Evolutionary conservation across 2,888 invertebrate genomes (phyloP).

Genomic region (Zonitis immaculata): DNA sequence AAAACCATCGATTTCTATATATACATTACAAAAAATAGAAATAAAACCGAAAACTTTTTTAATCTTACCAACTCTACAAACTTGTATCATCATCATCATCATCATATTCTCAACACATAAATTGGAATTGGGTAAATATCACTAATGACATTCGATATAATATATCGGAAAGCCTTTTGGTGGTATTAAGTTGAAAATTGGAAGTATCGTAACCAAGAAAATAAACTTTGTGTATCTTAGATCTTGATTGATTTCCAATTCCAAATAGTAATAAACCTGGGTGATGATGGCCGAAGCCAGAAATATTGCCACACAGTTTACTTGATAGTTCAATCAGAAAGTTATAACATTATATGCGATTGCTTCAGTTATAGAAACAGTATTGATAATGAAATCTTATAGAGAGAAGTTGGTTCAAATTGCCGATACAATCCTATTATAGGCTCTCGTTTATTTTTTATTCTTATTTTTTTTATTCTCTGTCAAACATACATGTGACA

Average conservation of each 20-base stretch:
- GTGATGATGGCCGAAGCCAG: slow-evolving; percentile 33
- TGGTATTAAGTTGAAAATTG: slow-evolving; percentile 21
- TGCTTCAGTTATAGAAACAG: slow-evolving; percentile 30
- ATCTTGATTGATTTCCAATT: slow-evolving; percentile 45
- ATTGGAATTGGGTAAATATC: slow-evolving; percentile 14
- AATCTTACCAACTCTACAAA: slow-evolving; percentile 8
- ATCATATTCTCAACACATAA: slow-evolving; percentile 11
- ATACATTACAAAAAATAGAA: background rate
- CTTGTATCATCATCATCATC: background rate
- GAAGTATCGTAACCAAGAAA: slow-evolving; percentile 17
- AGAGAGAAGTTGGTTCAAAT: slow-evolving; percentile 18
- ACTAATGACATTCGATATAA: slow-evolving; percentile 14
- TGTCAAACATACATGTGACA: background rate
- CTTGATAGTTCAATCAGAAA: slow-evolving; percentile 41
- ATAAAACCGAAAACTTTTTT: slow-evolving; percentile 10
- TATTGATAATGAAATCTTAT: slow-evolving; percentile 34
- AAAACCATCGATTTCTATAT: background rate
- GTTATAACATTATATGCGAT: slow-evolving; percentile 37
- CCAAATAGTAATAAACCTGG: slow-evolving; percentile 40
- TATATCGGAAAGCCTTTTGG: slow-evolving; percentile 9
- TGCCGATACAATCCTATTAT: slow-evolving; percentile 12
- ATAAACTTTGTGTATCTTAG: slow-evolving; percentile 32
- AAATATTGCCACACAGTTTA: slow-evolving; percentile 41
- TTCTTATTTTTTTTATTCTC: too few relatives aligned
- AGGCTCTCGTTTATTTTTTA: background rate